phyloP scores from a whole-genome alignment of 35 echinoderm and acorn worm genomes.

The Chiridota heheva region DNA sequence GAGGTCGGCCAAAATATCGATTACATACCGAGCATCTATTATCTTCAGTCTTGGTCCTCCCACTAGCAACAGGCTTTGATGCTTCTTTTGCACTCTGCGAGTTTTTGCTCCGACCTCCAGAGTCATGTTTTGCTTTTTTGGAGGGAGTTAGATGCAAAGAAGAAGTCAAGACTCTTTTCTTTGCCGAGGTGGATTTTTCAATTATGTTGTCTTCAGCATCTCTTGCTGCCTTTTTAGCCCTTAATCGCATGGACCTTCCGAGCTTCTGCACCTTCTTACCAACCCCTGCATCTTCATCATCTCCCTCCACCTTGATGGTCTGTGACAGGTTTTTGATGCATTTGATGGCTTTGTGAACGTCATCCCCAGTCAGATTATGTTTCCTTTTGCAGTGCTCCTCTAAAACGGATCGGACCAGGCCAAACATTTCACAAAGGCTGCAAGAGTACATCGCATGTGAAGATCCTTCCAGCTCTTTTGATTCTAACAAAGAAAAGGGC shows the following conservation, averaged over 20 bases:
- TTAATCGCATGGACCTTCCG: background rate
- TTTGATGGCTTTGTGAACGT: slow-evolving; percentile 1
- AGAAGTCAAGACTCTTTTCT: background rate
- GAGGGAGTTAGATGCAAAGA: background rate
- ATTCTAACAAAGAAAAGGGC: no score
- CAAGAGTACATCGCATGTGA: no score
- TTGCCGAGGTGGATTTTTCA: background rate
- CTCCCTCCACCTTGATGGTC: background rate
- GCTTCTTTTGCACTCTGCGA: background rate
- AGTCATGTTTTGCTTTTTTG: background rate
- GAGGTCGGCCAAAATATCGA: background rate
- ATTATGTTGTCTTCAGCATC: background rate
- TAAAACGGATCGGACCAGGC: background rate
- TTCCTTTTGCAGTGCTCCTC: slow-evolving; percentile 33
- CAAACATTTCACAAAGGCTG: slow-evolving; percentile 4
- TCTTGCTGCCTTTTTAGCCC: background rate
- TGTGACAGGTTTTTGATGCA: background rate
- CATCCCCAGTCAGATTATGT: slow-evolving; percentile 28
- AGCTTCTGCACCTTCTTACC: background rate
- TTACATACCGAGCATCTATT: background rate
- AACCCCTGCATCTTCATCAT: background rate
- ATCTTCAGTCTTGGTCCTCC: background rate
- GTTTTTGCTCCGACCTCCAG: background rate
- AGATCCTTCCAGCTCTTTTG: no score
- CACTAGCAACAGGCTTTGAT: no score